Conservation (phyloP, 2,888 invertebrate genomes). For the Lasioglossum villosulum region DNA sequence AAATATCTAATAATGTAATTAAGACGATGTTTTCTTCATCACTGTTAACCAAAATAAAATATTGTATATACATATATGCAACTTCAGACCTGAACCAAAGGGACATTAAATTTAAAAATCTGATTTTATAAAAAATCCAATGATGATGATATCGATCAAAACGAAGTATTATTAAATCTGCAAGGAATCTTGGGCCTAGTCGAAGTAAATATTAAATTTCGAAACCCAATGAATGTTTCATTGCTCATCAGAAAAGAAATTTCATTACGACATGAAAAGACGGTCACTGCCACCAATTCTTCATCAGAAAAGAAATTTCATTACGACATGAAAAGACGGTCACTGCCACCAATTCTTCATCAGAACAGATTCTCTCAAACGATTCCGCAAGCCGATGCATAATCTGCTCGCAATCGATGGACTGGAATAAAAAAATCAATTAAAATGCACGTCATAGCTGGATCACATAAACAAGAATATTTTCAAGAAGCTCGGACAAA, state of each 20-base stretch:
- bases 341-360: not conserved
- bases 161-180: not conserved
- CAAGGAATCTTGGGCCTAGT: not conserved
- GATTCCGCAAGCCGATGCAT: not conserved
- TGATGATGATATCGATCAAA: no score
- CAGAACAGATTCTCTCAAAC: not conserved
- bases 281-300: not conserved
- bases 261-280: not conserved
- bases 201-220: not conserved
- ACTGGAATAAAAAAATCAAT: slow-evolving; percentile 11
- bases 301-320: not conserved
- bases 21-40: not conserved
- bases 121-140: no score
- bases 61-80: not conserved
- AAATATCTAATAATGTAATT: not conserved
- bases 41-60: not conserved
- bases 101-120: no score
- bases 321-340: not conserved
- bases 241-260: not conserved
- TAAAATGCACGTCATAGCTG: slow-evolving; percentile 35
- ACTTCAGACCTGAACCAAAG: not conserved
- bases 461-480: slow-evolving; percentile 27
- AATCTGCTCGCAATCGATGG: no score
- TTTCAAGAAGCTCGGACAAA: slow-evolving; percentile 39
- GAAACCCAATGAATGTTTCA: not conserved